Evolutionary conservation across 1,140 invertebrate genomes (phyloP).

Genomic region (Aphaenogaster floridana): DNA sequence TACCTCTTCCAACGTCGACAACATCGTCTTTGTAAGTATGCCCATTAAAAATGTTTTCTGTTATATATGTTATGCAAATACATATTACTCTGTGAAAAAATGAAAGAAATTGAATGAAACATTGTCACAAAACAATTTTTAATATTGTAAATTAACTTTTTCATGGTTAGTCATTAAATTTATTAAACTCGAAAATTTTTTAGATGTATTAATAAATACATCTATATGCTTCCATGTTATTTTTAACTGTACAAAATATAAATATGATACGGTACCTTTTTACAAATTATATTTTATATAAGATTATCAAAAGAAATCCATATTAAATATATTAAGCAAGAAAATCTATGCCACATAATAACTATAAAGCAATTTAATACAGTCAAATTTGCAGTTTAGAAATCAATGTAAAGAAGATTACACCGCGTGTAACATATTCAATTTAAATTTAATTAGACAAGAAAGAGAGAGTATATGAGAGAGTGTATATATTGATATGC

Average conservation of each 20-base stretch:
- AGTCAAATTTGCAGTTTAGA: conserved; percentile 10
- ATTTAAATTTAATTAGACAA: conserved; percentile 18
- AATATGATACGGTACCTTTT: neutral
- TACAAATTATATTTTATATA: neutral
- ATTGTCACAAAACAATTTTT: neutral
- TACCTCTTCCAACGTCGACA: conserved; percentile 74
- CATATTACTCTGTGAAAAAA: neutral
- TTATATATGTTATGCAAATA: neutral
- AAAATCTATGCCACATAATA: neutral
- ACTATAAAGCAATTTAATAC: neutral
- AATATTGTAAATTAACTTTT: conserved; percentile 25
- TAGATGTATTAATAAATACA: neutral
- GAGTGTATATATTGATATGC: neutral
- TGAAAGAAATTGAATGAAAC: neutral
- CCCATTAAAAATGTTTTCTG: conserved; percentile 34
- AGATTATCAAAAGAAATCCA: neutral
- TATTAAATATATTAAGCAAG: neutral
- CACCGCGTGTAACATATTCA: neutral
- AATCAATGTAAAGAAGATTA: neutral
- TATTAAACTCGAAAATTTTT: neutral
- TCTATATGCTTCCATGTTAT: neutral
- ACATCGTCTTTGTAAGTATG: conserved; percentile 75
- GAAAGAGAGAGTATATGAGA: too few relatives aligned
- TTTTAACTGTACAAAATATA: neutral
- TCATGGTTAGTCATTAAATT: neutral